These are phyloP conservation scores for Cyanistes caeruleus DNA, from an alignment of 2,113 vertebrate species.

Conservation along the genomic window DNA sequence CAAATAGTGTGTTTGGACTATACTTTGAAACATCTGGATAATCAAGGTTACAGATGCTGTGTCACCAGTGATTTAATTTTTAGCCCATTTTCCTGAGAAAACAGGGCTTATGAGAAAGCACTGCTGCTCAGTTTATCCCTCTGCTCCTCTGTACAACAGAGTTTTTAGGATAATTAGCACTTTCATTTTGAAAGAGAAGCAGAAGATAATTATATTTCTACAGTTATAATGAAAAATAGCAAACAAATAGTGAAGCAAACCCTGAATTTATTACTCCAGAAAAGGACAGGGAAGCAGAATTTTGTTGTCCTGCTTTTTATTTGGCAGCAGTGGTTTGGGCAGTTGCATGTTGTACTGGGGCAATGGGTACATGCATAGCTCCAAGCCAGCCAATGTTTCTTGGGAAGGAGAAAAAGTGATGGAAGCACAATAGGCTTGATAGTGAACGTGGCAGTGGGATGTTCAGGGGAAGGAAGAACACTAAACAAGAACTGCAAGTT, in stretches of 20 bases:
- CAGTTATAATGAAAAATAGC: not conserved
- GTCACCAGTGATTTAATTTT: not conserved
- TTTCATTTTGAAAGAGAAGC: not conserved
- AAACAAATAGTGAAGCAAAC: not conserved
- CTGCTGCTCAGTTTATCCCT: not conserved
- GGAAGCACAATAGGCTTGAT: not conserved
- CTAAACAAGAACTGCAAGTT: not conserved
- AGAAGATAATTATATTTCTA: not conserved
- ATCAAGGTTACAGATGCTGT: not conserved
- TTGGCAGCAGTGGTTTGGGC: not conserved
- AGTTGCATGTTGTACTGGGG: not conserved
- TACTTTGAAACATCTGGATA: not conserved
- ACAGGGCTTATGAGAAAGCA: not conserved
- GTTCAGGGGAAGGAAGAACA: not conserved
- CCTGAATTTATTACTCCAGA: not conserved
- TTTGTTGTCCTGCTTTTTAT: not conserved
- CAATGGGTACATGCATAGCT: not conserved
- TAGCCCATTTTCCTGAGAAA: not conserved
- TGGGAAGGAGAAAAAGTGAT: not conserved
- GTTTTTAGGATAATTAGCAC: not conserved
- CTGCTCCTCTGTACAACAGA: not conserved
- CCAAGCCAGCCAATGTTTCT: not conserved
- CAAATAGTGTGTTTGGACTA: not conserved
- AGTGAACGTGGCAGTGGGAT: not conserved
- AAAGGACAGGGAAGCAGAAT: not conserved